Conservation (phyloP, 2,888 invertebrate genomes). For the Allacma fusca region DNA sequence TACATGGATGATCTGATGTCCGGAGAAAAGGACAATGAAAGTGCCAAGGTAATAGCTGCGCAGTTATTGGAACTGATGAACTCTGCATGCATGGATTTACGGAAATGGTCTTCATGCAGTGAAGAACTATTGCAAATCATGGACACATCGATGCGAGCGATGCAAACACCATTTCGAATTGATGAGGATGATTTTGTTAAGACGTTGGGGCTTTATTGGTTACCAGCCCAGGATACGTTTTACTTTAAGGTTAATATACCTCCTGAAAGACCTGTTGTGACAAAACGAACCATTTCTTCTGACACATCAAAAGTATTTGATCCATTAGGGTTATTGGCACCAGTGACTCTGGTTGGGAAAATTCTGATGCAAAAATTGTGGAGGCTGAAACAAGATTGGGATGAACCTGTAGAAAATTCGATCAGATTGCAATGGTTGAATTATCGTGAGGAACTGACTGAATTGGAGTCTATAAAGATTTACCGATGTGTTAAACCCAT, state of each 20-base stretch:
- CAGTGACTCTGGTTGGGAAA: background rate
- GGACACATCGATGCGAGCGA: constrained; percentile 2
- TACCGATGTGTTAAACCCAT: no score
- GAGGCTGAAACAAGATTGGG: no score
- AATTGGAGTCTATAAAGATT: no score
- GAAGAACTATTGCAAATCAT: constrained; percentile 20
- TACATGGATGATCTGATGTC: no score
- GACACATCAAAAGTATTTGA: constrained; percentile 10
- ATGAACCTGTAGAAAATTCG: no score
- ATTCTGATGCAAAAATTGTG: constrained; percentile 3
- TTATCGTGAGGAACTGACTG: no score
- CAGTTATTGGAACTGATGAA: background rate
- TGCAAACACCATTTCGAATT: background rate
- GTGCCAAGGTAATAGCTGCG: no score
- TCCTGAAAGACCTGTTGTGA: background rate
- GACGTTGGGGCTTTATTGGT: constrained; percentile 47
- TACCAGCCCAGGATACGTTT: constrained; percentile 37
- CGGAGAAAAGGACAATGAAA: no score
- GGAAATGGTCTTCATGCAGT: constrained; percentile 53
- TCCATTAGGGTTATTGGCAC: background rate
- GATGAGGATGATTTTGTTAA: constrained; percentile 39
- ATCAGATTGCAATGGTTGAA: no score
- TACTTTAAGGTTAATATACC: background rate
- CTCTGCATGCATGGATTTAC: background rate
- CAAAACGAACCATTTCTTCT: background rate